Conservation (phyloP, 2,797 vertebrate genomes). For the Epinephelus awoara region DNA sequence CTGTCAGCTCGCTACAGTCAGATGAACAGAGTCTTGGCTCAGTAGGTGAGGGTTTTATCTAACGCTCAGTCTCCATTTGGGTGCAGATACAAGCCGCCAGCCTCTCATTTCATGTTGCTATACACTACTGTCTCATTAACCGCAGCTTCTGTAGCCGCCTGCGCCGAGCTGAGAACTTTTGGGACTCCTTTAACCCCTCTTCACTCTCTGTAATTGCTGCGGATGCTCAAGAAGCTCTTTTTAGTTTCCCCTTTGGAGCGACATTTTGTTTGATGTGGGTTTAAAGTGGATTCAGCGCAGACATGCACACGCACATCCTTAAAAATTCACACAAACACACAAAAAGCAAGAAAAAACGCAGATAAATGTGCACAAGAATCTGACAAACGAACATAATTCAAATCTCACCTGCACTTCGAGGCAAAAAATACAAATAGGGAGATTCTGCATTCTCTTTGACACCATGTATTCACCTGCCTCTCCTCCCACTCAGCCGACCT, state of each 20-base stretch:
- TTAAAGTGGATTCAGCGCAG: conserved; percentile 45
- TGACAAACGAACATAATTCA: conserved; percentile 40
- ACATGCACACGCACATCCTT: conserved; percentile 1
- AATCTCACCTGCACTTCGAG: conserved; percentile 49
- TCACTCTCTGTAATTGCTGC: conserved; percentile 69
- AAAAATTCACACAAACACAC: conserved; percentile 15
- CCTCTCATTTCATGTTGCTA: conserved; percentile 51
- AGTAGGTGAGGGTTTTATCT: conserved; percentile 52
- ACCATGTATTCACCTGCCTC: conserved; percentile 79
- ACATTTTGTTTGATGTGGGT: conserved; percentile 63
- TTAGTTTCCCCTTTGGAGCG: conserved; percentile 55
- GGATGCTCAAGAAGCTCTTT: conserved; percentile 55
- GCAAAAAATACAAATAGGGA: conserved; percentile 65
- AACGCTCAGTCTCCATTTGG: conserved; percentile 59
- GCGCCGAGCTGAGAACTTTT: conserved; percentile 53
- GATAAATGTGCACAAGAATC: conserved; percentile 27
- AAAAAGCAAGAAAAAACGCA: conserved; percentile 2
- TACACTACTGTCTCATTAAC: conserved; percentile 68
- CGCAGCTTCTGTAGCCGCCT: conserved; percentile 38
- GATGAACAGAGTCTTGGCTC: conserved; percentile 52
- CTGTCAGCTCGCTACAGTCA: conserved; percentile 42
- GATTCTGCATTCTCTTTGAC: conserved; percentile 71
- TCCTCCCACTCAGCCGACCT: conserved; percentile 81
- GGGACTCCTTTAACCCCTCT: conserved; percentile 65
- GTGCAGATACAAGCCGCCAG: conserved; percentile 53